Base-by-base conservation (phyloP, 1,140 invertebrate genomes). In the Thrips palmi region DNA sequence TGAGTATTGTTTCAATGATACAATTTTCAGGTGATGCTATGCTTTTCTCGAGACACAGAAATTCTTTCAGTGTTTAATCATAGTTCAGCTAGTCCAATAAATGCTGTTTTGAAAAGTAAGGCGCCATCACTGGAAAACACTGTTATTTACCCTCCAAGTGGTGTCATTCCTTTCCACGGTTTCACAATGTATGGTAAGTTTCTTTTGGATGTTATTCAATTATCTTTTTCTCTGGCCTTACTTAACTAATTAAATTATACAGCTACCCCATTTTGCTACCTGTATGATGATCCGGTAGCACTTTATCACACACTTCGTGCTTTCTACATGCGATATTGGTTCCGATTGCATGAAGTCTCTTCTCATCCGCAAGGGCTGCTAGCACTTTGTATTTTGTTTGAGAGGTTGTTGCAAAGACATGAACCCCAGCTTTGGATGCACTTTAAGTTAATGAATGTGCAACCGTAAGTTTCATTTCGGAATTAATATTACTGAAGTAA, bases 81-180 rank as follows among this genome's bases (percentile, higher is more conserved):
- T 37, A 66, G 67, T 43, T 61, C 63, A 15, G 65, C 64, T 11
- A 71, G 62, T 34, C 65, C 73, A 0, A 61, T 68, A 32, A 60
- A 65, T 37, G 66, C 64, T 0, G 65, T 73, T 12, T 56, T 81
- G 1, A 80, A 81, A 58, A 74, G 75, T n/a, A 78, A 74, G 52
- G 66, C 69, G 25, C 65, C 70, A 3, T 69, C 65, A 4, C 49
- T 70, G 7, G 71, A 74, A 44, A 72, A 69, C 44, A 64, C 67
- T 15, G 73, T 86, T n/a, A 68, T 77, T 17, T 91, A 88, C 53
- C 89, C 91, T 11, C 89, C 89, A 1, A 89, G 81, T 60, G 89
- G 88, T 4, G 74, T 96, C 12, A 87, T 96, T 48, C 91, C 91
- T 5, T 96, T 93, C 56, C 88, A 96, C 56, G 91, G 89, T 1